phyloP scores from a whole-genome alignment of 2,113 vertebrate genomes.

The Anoura caudifer region DNA sequence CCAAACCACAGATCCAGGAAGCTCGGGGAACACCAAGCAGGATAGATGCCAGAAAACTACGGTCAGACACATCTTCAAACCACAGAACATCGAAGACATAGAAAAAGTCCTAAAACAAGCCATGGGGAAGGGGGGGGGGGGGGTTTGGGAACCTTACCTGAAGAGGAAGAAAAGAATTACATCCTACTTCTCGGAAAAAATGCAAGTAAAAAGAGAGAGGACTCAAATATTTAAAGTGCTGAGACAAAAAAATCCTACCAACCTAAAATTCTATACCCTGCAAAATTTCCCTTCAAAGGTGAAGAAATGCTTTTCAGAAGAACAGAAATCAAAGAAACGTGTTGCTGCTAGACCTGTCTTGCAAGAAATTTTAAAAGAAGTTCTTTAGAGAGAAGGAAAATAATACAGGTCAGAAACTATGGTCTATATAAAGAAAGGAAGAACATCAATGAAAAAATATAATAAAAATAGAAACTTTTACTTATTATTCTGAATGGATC shows the following conservation, averaged over 20 bases:
- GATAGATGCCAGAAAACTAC: not conserved
- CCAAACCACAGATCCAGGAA: not conserved
- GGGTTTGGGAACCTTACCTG: not conserved
- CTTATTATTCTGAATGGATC: not conserved
- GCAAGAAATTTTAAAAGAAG: not conserved
- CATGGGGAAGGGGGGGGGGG: too few species aligned
- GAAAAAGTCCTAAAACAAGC: not conserved
- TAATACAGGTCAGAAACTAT: not conserved
- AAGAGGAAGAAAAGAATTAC: not conserved
- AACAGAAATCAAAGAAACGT: not conserved
- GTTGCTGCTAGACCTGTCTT: not conserved
- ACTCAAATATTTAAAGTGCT: not conserved
- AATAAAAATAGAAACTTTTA: not conserved
- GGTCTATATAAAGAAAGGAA: not conserved
- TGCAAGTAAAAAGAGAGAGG: not conserved
- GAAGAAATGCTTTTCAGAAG: not conserved
- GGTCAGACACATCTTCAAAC: not conserved
- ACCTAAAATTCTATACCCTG: not conserved
- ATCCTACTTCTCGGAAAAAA: not conserved
- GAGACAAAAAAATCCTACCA: not conserved
- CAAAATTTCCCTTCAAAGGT: not conserved
- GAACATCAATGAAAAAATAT: not conserved
- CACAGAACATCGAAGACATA: not conserved
- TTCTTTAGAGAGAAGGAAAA: not conserved
- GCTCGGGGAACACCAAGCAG: not conserved